Conservation (phyloP, 2,797 vertebrate genomes). For the Pseudomugil tenellus region DNA sequence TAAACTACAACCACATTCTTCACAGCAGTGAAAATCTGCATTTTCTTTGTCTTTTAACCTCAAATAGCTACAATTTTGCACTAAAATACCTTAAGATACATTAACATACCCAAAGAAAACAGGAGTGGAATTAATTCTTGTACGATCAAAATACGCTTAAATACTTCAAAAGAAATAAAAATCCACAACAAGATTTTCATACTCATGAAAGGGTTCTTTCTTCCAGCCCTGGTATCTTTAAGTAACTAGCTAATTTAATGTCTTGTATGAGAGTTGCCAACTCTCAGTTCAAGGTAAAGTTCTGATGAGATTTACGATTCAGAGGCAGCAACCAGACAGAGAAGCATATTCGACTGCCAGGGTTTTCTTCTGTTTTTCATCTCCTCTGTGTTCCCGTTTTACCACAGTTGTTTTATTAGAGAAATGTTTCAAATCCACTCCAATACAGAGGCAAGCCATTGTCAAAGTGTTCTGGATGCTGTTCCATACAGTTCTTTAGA, state of each 20-base stretch:
- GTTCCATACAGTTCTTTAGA: not conserved
- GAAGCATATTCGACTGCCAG: not conserved
- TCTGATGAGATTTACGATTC: constrained; percentile 7
- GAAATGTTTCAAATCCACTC: not conserved
- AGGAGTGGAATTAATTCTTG: no score
- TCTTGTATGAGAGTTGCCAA: not conserved
- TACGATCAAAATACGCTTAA: not conserved
- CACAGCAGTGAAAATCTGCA: no score
- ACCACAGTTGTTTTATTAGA: not conserved
- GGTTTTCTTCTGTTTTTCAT: not conserved
- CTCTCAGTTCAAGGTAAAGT: constrained; percentile 8
- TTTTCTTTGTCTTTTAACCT: no score
- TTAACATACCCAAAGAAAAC: no score
- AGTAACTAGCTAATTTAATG: not conserved
- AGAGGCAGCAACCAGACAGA: not conserved
- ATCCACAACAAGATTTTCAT: not conserved
- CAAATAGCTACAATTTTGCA: no score
- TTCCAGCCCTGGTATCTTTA: not conserved
- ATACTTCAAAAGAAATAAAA: not conserved
- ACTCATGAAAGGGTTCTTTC: not conserved
- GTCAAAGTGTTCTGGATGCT: constrained; percentile 4
- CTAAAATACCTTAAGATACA: no score
- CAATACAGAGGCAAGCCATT: not conserved
- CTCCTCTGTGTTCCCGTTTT: constrained; percentile 1
- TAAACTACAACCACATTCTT: no score